phyloP scores from a whole-genome alignment of 2,113 vertebrate genomes.

The Zosterops borbonicus region DNA sequence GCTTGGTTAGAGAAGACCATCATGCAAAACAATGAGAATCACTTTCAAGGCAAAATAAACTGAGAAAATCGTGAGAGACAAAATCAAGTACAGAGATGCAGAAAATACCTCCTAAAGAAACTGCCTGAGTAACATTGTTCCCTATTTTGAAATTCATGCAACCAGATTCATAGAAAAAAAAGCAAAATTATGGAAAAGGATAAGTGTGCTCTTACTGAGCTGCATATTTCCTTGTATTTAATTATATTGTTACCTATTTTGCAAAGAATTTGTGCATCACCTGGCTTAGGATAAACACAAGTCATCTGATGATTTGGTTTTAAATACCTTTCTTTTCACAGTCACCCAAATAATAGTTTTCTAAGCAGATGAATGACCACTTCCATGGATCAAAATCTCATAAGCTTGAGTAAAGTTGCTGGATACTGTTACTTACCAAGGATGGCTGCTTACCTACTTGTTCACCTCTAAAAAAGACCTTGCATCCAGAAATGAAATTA shows the following conservation, averaged over 20 bases:
- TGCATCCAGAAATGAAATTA: not conserved
- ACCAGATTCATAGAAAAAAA: not conserved
- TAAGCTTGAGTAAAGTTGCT: not conserved
- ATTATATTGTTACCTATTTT: not conserved
- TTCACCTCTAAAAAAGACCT: not conserved
- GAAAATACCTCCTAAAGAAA: not conserved
- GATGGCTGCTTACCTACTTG: not conserved
- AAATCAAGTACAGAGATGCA: not conserved
- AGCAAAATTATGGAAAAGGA: not conserved
- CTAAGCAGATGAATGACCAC: not conserved
- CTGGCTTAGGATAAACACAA: not conserved
- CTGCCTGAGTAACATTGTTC: not conserved
- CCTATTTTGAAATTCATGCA: not conserved
- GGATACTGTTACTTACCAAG: not conserved
- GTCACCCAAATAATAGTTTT: not conserved
- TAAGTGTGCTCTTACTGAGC: not conserved
- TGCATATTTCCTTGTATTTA: not conserved
- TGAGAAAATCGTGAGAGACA: not conserved
- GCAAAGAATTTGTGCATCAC: not conserved
- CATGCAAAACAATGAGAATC: not conserved
- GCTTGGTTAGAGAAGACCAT: slow-evolving; percentile 33
- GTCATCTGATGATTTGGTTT: not conserved
- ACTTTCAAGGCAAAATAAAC: slow-evolving; percentile 32
- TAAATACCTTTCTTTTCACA: not conserved
- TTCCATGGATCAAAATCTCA: not conserved